Conservation (phyloP, 2,888 invertebrate genomes). For the Polymixis lichenea region DNA sequence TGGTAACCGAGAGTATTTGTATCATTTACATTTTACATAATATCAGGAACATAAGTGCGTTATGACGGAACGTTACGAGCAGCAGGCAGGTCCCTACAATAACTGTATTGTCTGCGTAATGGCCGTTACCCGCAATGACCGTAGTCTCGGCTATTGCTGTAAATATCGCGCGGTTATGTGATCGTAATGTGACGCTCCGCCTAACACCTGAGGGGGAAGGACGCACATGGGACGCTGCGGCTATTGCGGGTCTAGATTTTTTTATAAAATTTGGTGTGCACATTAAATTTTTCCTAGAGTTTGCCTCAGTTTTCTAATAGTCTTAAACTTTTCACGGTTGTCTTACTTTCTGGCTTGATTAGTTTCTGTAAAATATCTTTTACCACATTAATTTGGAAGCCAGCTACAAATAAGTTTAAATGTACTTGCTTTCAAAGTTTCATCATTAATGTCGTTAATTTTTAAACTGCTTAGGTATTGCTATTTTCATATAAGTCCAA, state of each 20-base stretch:
- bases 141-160: conserved; percentile 43
- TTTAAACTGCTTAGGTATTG: neutral
- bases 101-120: conserved; percentile 63
- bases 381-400: neutral
- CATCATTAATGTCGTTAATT: neutral
- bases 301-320: no score
- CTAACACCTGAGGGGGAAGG: conserved; percentile 27
- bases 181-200: conserved; percentile 51
- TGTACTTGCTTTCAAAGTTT: no score
- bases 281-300: no score
- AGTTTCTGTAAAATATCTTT: neutral
- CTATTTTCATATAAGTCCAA: neutral
- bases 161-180: conserved; percentile 52
- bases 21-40: conserved; percentile 33
- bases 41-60: conserved; percentile 23
- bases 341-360: neutral
- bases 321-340: neutral
- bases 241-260: neutral
- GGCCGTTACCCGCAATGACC: conserved; percentile 50
- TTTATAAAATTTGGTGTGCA: neutral
- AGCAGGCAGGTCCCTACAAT: conserved; percentile 46
- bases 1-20: neutral
- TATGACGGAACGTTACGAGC: conserved; percentile 27
- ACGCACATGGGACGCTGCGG: conserved; percentile 14
- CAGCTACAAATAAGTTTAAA: neutral